These are phyloP conservation scores for Thalassaphorura encarpata DNA, from an alignment of 1,140 invertebrate species.

Conservation along the genomic window DNA sequence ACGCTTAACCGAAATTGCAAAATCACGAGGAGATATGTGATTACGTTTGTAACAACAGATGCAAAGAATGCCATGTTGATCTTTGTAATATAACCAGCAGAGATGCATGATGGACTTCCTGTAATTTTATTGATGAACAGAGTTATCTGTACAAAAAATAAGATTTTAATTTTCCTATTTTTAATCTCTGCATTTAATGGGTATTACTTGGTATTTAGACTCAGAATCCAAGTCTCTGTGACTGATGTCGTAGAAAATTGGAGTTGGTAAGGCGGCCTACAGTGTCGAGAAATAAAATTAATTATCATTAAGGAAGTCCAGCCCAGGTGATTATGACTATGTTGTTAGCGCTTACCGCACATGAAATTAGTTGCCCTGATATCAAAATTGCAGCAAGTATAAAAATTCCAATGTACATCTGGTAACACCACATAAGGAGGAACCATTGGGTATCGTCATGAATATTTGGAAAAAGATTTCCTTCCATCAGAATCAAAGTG, in stretches of 20 bases:
- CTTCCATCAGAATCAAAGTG: neutral
- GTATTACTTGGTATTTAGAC: neutral
- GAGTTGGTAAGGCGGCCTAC: neutral
- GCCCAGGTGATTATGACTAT: neutral
- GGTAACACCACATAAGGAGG: neutral
- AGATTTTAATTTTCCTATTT: neutral
- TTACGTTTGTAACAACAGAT: slow-evolving; percentile 7
- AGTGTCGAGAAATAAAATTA: neutral
- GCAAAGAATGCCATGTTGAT: slow-evolving; percentile 1
- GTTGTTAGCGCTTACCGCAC: neutral
- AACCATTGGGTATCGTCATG: neutral
- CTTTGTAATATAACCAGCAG: slow-evolving; percentile 2
- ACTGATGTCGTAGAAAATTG: neutral
- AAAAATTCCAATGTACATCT: neutral
- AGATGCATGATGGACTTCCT: neutral
- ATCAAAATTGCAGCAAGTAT: neutral
- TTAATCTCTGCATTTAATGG: too few relatives aligned
- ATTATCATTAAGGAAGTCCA: neutral
- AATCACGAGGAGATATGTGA: slow-evolving; percentile 10
- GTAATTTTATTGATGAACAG: neutral
- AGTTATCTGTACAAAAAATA: neutral
- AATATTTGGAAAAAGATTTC: neutral
- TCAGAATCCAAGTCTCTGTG: neutral
- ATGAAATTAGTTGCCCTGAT: neutral
- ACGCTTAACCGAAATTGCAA: slow-evolving; percentile 10